Conservation (phyloP, 1,140 invertebrate genomes). For the Cherax quadricarinatus region DNA sequence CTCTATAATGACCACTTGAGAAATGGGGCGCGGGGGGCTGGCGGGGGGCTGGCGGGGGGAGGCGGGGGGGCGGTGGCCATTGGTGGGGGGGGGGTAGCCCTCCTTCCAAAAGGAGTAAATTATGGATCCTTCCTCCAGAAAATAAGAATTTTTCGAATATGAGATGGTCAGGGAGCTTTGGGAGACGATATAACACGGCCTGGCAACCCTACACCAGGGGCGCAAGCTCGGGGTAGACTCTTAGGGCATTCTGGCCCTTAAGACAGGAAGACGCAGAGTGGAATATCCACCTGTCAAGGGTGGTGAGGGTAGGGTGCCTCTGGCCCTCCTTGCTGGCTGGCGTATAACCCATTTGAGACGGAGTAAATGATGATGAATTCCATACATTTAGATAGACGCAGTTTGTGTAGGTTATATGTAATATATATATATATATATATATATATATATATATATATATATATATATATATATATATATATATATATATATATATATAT, state of each 20-base stretch:
- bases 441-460: background rate
- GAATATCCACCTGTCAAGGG: background rate
- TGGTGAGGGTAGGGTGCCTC: background rate
- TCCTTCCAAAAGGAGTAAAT: background rate
- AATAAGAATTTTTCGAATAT: constrained; percentile 71
- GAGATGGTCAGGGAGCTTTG: constrained; percentile 52
- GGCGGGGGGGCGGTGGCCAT: too few species aligned
- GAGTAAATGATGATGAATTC: constrained; percentile 71
- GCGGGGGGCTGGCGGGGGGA: too few species aligned
- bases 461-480: constrained; percentile 4
- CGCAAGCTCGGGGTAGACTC: background rate
- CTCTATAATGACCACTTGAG: background rate
- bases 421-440: background rate
- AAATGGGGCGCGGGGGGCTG: background rate
- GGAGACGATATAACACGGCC: constrained; percentile 61
- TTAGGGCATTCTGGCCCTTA: background rate
- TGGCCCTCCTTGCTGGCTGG: background rate
- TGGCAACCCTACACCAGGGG: background rate
- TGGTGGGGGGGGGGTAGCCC: too few species aligned
- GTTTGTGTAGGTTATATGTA: background rate
- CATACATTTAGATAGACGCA: constrained; percentile 69
- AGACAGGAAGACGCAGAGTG: background rate
- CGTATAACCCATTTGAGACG: constrained; percentile 64
- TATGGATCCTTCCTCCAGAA: constrained; percentile 61
- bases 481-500: background rate